A percentile compares a stretch with the other conserved stretches of the same genome.
These are phyloP conservation scores for Philopotamus ludificatus DNA, from an alignment of 1,140 invertebrate species.

Conservation along the genomic window DNA sequence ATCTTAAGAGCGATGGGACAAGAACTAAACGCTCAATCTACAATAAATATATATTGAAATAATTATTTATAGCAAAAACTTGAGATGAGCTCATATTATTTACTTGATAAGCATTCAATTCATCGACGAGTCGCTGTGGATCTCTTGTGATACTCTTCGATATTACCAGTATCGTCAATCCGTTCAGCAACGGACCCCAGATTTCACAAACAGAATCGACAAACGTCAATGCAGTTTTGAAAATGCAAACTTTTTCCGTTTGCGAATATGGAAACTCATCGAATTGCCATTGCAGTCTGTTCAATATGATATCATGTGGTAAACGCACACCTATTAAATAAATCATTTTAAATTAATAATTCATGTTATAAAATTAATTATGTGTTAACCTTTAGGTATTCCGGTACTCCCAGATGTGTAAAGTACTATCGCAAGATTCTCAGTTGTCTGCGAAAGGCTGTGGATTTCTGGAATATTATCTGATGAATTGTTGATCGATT, in stretches of 20 bases:
- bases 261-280: constrained; percentile 67
- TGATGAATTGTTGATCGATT: constrained; percentile 48
- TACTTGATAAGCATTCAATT: constrained; percentile 70
- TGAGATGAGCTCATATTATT: not conserved
- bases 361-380: not conserved
- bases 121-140: constrained; percentile 67
- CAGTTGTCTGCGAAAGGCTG: constrained; percentile 42
- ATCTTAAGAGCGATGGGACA: constrained; percentile 78
- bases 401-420: constrained; percentile 95
- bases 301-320: constrained; percentile 74
- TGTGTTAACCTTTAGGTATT: constrained; percentile 74
- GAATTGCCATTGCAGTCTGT: constrained; percentile 85
- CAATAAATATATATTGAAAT: constrained; percentile 8
- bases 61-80: not conserved
- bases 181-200: constrained; percentile 78
- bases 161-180: constrained; percentile 67
- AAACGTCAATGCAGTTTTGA: constrained; percentile 87
- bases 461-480: constrained; percentile 45
- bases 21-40: constrained; percentile 75
- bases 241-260: constrained; percentile 70
- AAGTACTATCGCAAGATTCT: constrained; percentile 71
- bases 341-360: not conserved
- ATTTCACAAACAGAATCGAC: constrained; percentile 85
- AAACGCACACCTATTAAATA: constrained; percentile 68
- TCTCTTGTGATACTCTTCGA: constrained; percentile 70